phyloP scores from a whole-genome alignment of 1,140 invertebrate genomes.

The Xylocopa sonorina region DNA sequence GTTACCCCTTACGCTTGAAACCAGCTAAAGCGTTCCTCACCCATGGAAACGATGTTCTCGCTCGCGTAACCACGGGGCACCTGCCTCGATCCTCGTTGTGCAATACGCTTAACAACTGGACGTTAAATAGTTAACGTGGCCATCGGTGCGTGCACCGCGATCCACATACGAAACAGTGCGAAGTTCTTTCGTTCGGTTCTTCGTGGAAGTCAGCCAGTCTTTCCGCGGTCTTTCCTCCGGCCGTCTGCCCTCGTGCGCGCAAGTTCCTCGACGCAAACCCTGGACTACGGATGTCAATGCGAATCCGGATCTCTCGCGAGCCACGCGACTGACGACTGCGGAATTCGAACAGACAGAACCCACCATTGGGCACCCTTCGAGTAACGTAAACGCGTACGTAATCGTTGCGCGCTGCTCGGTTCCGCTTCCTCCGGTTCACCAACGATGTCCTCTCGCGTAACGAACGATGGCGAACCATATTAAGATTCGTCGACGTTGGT shows the following conservation, averaged over 20 bases:
- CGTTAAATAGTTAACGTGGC: constrained; percentile 76
- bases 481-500: background rate
- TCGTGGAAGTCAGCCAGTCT: constrained; percentile 45
- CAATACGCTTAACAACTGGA: constrained; percentile 56
- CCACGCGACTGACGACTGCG: no score
- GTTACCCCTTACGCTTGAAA: background rate
- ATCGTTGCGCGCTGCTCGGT: no score
- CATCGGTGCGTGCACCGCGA: constrained; percentile 79
- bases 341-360: no score
- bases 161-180: constrained; percentile 83
- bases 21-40: background rate
- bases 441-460: no score
- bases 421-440: no score
- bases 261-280: no score
- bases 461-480: no score
- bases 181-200: constrained; percentile 70
- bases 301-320: no score
- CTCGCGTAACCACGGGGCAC: background rate
- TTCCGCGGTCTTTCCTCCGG: constrained; percentile 53
- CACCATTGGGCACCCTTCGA: no score
- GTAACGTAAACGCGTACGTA: no score
- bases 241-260: constrained; percentile 10
- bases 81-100: constrained; percentile 51
- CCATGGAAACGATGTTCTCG: background rate
- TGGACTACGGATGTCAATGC: no score